These are phyloP conservation scores for Ageneiosus marmoratus DNA, from an alignment of 2,113 vertebrate species.

Conservation along the genomic window DNA sequence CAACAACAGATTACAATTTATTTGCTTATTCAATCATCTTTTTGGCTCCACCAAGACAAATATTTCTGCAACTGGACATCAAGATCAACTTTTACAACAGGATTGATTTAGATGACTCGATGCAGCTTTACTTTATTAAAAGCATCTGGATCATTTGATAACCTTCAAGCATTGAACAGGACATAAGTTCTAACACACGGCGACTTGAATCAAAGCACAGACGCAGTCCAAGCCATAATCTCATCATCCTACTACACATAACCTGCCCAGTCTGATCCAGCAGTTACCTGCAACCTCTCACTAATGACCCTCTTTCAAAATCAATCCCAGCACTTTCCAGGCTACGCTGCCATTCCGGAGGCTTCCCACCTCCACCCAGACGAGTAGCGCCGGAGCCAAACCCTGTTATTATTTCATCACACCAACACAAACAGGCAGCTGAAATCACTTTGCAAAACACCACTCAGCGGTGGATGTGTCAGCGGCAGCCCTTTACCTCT, in stretches of 20 bases:
- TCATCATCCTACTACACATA: not conserved
- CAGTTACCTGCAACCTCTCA: not conserved
- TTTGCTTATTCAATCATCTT: no score
- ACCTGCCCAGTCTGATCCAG: not conserved
- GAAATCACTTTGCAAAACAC: slow-evolving; percentile 26
- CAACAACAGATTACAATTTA: no score
- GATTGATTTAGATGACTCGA: not conserved
- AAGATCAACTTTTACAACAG: not conserved
- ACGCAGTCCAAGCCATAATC: not conserved
- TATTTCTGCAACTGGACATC: no score
- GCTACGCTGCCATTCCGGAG: slow-evolving; percentile 17
- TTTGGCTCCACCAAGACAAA: no score
- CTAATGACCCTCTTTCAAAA: not conserved
- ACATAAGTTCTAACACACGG: not conserved
- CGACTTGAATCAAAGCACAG: not conserved
- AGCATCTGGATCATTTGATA: not conserved
- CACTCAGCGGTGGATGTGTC: slow-evolving; percentile 12
- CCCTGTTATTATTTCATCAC: slow-evolving; percentile 44
- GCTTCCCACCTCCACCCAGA: slow-evolving; percentile 31
- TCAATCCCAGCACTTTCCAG: slow-evolving; percentile 29
- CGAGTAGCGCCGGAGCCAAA: slow-evolving; percentile 6
- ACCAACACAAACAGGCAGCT: slow-evolving; percentile 25
- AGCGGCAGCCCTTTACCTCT: slow-evolving; percentile 18
- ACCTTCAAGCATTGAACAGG: not conserved
- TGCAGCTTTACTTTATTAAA: not conserved